Conservation (phyloP, 2,113 vertebrate species). For the Melanostigma gelatinosum region DNA sequence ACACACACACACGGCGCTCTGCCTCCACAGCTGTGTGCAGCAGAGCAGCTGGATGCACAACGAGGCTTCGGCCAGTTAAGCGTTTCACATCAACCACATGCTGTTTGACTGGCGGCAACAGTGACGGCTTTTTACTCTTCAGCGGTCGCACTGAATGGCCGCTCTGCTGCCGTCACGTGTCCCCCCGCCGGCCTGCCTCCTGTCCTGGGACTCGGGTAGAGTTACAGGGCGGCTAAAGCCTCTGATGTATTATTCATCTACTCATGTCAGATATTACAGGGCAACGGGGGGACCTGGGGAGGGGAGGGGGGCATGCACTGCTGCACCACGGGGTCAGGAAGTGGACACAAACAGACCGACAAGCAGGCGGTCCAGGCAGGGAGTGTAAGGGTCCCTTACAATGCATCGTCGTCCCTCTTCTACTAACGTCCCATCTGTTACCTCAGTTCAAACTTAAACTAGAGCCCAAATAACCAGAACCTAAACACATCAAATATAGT, state of each 20-base stretch:
- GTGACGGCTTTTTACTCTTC: slow-evolving; percentile 57
- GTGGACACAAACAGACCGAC: slow-evolving; percentile 40
- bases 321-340: slow-evolving; percentile 59
- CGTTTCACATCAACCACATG: slow-evolving; percentile 56
- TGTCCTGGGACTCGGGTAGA: slow-evolving; percentile 59
- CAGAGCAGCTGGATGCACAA: slow-evolving; percentile 60
- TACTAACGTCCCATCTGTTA: not conserved
- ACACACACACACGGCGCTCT: not conserved
- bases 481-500: not conserved
- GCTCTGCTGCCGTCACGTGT: slow-evolving; percentile 55
- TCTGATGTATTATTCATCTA: slow-evolving; percentile 76
- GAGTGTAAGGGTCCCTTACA: slow-evolving; percentile 22
- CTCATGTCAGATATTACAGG: slow-evolving; percentile 73
- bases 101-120: slow-evolving; percentile 19
- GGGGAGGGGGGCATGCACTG: slow-evolving; percentile 24
- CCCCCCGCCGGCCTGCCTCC: slow-evolving; percentile 57
- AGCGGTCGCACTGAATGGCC: slow-evolving; percentile 61
- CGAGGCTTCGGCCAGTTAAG: slow-evolving; percentile 34
- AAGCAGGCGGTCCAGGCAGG: not conserved
- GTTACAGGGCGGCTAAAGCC: slow-evolving; percentile 70
- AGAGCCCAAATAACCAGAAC: not conserved
- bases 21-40: slow-evolving; percentile 53
- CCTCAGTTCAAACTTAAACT: no score
- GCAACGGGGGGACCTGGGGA: slow-evolving; percentile 43
- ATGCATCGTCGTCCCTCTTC: slow-evolving; percentile 16